These are phyloP conservation scores for Loripinus fragilis DNA, from an alignment of 2,888 invertebrate genomes.

Conservation along the genomic window DNA sequence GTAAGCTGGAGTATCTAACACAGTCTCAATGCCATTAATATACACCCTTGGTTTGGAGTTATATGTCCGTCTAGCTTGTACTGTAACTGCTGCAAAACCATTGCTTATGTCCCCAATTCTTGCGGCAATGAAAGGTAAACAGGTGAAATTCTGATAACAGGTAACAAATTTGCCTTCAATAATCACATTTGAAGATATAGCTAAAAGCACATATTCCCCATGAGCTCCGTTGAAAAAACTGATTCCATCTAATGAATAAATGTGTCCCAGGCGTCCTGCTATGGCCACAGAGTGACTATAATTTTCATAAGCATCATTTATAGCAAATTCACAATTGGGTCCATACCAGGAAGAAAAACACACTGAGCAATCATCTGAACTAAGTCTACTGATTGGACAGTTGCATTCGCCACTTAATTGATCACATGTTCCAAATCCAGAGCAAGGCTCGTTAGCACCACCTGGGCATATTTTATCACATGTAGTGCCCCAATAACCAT, in stretches of 20 bases:
- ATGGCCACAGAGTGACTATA: constrained; percentile 32
- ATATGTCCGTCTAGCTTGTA: constrained; percentile 45
- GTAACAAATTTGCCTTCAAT: constrained; percentile 66
- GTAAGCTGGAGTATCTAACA: constrained; percentile 60
- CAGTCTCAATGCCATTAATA: constrained; percentile 41
- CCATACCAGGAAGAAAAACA: constrained; percentile 69
- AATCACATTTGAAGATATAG: constrained; percentile 56
- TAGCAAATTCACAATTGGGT: constrained; percentile 62
- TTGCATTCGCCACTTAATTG: constrained; percentile 58
- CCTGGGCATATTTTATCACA: constrained; percentile 71
- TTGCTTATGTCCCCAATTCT: constrained; percentile 60
- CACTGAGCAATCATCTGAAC: constrained; percentile 58
- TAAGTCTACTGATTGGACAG: constrained; percentile 67
- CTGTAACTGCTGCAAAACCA: constrained; percentile 63
- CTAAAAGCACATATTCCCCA: constrained; percentile 63
- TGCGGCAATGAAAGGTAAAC: constrained; percentile 63
- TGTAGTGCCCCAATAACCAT: constrained; percentile 64
- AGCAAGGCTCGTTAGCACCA: constrained; percentile 63
- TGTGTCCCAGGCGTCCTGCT: constrained; percentile 58
- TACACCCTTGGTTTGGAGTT: constrained; percentile 56
- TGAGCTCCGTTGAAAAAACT: constrained; percentile 52
- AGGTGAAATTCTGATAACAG: constrained; percentile 69
- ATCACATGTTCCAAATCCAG: constrained; percentile 70
- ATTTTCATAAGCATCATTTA: constrained; percentile 30
- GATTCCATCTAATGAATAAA: constrained; percentile 65